phyloP scores from a whole-genome alignment of 92 coral and sea anemone genomes.

The Metridium senile region DNA sequence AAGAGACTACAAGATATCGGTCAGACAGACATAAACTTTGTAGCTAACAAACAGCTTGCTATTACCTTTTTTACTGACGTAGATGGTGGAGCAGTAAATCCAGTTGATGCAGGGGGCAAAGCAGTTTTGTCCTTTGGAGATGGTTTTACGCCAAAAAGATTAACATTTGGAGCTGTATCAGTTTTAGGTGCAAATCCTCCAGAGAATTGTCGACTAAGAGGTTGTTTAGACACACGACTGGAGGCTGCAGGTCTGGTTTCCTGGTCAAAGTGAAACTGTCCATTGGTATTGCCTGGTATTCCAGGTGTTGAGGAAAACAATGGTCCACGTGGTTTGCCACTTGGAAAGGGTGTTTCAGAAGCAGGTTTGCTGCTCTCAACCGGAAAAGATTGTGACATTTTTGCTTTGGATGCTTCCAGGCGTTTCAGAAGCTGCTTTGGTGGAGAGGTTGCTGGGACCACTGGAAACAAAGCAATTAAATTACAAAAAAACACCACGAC shows the following conservation, averaged over 20 bases:
- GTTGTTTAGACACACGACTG: not conserved
- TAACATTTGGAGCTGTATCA: not conserved
- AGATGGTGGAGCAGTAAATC: not conserved
- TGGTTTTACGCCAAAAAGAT: not conserved
- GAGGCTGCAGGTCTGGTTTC: not conserved
- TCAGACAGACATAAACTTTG: no score
- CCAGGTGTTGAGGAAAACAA: slow-evolving; percentile 58
- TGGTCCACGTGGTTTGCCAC: slow-evolving; percentile 23
- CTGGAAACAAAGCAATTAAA: not conserved
- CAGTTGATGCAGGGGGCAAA: not conserved
- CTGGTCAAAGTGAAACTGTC: not conserved
- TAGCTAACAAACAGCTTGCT: no score
- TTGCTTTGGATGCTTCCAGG: slow-evolving; percentile 10
- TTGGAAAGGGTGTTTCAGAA: slow-evolving; percentile 36
- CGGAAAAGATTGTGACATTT: not conserved
- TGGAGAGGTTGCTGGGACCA: slow-evolving; percentile 20
- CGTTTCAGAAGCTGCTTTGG: slow-evolving; percentile 28
- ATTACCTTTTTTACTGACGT: not conserved
- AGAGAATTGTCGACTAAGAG: not conserved
- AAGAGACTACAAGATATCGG: no score
- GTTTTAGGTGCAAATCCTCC: not conserved
- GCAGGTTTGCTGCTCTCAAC: not conserved
- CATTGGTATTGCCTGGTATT: not conserved
- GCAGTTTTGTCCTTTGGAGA: not conserved
- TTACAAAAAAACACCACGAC: no score